Evolutionary conservation across 2,113 vertebrate genomes (phyloP).

Genomic region (Seriola quinqueradiata): DNA sequence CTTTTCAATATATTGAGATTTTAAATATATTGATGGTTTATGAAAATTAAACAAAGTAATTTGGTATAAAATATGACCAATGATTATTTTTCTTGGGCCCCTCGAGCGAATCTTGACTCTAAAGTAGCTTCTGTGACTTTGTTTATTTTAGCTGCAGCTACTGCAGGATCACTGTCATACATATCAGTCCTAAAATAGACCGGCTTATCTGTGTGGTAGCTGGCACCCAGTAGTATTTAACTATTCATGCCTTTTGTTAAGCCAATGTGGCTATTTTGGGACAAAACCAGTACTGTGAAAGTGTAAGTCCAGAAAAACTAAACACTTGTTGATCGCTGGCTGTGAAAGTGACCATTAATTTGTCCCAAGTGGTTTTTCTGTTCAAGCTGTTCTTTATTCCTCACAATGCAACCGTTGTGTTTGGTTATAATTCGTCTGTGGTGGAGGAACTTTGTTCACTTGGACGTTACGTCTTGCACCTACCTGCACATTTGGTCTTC

Average conservation of each 20-base stretch:
- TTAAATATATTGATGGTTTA: neutral
- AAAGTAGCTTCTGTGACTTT: neutral
- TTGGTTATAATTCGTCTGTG: too few species aligned
- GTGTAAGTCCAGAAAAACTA: neutral
- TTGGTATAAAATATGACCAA: neutral
- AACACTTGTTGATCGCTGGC: neutral
- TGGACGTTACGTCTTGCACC: neutral
- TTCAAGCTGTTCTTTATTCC: neutral
- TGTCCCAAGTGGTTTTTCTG: neutral
- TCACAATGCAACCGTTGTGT: too few species aligned
- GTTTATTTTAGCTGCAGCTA: constrained; percentile 1
- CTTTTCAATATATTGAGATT: neutral
- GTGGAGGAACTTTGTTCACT: neutral
- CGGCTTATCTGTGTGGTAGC: constrained; percentile 57
- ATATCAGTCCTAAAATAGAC: constrained; percentile 72
- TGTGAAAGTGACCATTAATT: neutral
- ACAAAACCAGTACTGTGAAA: neutral
- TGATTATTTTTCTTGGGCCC: neutral
- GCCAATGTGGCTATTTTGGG: constrained; percentile 35
- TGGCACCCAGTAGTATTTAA: constrained; percentile 29
- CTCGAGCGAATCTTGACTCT: neutral
- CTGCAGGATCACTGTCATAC: constrained; percentile 45
- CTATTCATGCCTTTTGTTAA: constrained; percentile 46
- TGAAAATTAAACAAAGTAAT: neutral
- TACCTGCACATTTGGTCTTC: neutral